phyloP scores from a whole-genome alignment of 2,797 vertebrate species.

The Scomberomorus guttatus region DNA sequence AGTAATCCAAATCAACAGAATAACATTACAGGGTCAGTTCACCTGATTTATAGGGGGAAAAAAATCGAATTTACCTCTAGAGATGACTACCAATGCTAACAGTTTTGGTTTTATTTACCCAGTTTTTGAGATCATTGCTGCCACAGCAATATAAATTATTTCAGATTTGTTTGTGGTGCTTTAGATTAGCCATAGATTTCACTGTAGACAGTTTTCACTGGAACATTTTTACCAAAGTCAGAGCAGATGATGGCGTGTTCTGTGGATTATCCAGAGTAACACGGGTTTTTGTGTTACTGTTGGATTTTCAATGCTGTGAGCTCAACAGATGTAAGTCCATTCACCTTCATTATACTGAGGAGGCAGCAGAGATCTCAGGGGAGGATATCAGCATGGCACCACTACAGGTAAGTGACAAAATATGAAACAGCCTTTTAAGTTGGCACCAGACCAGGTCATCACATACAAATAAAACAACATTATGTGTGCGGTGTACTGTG shows the following conservation, averaged over 20 bases:
- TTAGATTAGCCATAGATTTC: not conserved
- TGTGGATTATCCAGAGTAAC: not conserved
- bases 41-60: conserved; percentile 7
- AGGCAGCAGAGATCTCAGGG: not conserved
- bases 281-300: not conserved
- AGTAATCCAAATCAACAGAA: not conserved
- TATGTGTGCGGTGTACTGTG: not conserved
- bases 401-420: not conserved
- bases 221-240: no score
- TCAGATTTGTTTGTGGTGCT: not conserved
- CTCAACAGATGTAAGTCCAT: not conserved
- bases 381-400: not conserved
- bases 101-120: not conserved
- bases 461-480: not conserved
- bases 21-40: not conserved
- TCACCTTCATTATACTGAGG: not conserved
- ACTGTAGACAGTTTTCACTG: not conserved
- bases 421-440: not conserved
- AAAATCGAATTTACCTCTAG: not conserved
- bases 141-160: not conserved
- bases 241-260: not conserved
- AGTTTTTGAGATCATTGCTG: not conserved
- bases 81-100: not conserved
- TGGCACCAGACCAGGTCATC: conserved; percentile 11
- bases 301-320: not conserved